Evolutionary conservation across 2,113 vertebrate genomes (phyloP), one percentile per base, ranked within the genome.

Genomic region (Oryzias woworae): DNA sequence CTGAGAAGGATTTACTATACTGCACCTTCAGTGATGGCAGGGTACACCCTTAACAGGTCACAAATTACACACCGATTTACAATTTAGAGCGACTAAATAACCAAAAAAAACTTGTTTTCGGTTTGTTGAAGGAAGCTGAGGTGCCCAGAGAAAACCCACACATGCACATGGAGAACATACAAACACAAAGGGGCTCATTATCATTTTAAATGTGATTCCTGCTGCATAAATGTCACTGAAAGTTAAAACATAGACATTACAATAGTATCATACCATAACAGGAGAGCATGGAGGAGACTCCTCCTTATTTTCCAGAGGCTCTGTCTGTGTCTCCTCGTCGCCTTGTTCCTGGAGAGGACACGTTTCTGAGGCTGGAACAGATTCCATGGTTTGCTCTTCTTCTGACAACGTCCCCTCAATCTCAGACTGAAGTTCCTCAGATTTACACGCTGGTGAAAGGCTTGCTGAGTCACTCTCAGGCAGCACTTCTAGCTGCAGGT

Each of bases 321-420:
- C 85, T 0, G 83, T 84, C 71, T 87, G 83, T 1, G 82, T 75
- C 36, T 88, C 86, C 41, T 79, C 85, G 0, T 90, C 73, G 41
- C 85, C 85, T 51, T 85, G 79, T 66, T 87, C 84, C 61, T 90
- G 84, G 49, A 85, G 54, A 0, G 84, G 82, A 31, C 78, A 76
- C 0, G 73, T 66, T 56, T 88, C 85, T 8, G 20, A 41, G 14
- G 56, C 62, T 1, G 50, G 42, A 7, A 56, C 36, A 7, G 58
- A 70, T 61, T 84, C 77, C n/a, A 50, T 20, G 1, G 16, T 31
- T 52, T 70, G 61, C 60, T 81, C 75, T 58, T 81, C 71, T 2
- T 88, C 80, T 47, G 62, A 52, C 41, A 53, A 64, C 50, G 68
- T 74, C 18, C 73, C 63, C 3, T 77, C 57, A 1, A 15, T 70